Evolutionary conservation across 2,888 invertebrate genomes (phyloP), one percentile per base, ranked within the genome.

Genomic region (Orthosia gracilis): DNA sequence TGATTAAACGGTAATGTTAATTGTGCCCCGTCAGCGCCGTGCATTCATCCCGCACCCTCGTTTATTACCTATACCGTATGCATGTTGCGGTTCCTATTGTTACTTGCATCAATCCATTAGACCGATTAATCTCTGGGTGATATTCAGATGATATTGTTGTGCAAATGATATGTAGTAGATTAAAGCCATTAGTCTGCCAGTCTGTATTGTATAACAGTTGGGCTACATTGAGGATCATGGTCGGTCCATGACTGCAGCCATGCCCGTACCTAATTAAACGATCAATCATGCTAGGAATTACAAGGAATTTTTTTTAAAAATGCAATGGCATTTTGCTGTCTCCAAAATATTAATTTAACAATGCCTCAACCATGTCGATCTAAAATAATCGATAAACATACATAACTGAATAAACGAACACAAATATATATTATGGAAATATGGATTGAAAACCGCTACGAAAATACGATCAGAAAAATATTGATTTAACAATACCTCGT

Each of bases 41-140:
- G 93, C 94, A 94, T 95, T 94, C 94, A 93, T 93, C 91, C 92
- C 91, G 92, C 95, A 95, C 95, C 96, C 96, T 93, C 92, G 90
- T 93, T 93, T 94, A 95, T 94, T 94, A 91, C 92, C 92, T 94
- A 93, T 94, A 94, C 92, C 91, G 92, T 94, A 93, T 94, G 94
- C 95, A 94, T 93, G 93, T 94, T 94, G 94, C 92, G 95, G 94
- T 94, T 90, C 88, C 91, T 89, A 94, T 94, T 94, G 94, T 95
- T 89, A 92, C 91, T 91, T 90, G 91, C 92, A 92, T 92, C 93
- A 89, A 94, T 92, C 95, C 95, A 96, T 96, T 95, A 95, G 91
- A 90, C 73, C 91, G 93, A 94, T 95, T 95, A 95, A 94, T 93
- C 92, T 91, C 83, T 88, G 82, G 88, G 73, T 75, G 57, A 54